These are phyloP conservation scores for Hirtodrosophila alboralis DNA, from an alignment of 2,888 invertebrate genomes.

Conservation along the genomic window DNA sequence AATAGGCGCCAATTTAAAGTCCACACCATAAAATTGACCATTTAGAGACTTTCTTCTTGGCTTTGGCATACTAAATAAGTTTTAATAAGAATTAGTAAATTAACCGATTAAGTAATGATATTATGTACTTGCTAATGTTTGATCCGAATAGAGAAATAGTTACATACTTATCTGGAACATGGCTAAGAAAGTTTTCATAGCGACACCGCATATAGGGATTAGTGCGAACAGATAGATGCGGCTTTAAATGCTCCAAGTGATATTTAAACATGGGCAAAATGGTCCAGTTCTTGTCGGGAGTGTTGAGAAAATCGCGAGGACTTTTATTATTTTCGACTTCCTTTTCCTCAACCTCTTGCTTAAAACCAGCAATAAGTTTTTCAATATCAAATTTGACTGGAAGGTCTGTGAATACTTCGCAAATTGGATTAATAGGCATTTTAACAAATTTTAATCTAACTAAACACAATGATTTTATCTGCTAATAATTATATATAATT, in stretches of 20 bases:
- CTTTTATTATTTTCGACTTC: conserved; percentile 20
- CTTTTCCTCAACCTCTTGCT: conserved; percentile 33
- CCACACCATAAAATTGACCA: conserved; percentile 73
- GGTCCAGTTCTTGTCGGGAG: conserved; percentile 54
- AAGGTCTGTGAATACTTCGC: conserved; percentile 53
- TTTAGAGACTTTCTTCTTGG: conserved; percentile 67
- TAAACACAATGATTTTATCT: too few species aligned
- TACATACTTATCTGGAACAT: conserved; percentile 50
- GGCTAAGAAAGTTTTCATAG: conserved; percentile 43
- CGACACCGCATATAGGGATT: conserved; percentile 51
- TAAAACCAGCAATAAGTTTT: conserved; percentile 52
- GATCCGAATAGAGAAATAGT: conserved; percentile 23
- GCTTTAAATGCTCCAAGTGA: conserved; percentile 59
- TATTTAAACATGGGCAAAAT: conserved; percentile 69
- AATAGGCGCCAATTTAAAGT: conserved; percentile 73
- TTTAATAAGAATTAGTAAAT: neutral
- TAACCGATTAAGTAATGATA: neutral
- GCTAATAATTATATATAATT: too few species aligned
- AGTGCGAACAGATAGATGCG: conserved; percentile 53
- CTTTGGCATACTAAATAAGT: conserved; percentile 43
- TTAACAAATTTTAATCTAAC: conserved; percentile 4
- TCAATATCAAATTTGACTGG: conserved; percentile 56
- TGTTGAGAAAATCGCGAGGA: conserved; percentile 50
- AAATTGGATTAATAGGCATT: conserved; percentile 47
- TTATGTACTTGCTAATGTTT: conserved; percentile 28